phyloP scores from a whole-genome alignment of 2,797 vertebrate species.

The Trichosurus vulpecula region DNA sequence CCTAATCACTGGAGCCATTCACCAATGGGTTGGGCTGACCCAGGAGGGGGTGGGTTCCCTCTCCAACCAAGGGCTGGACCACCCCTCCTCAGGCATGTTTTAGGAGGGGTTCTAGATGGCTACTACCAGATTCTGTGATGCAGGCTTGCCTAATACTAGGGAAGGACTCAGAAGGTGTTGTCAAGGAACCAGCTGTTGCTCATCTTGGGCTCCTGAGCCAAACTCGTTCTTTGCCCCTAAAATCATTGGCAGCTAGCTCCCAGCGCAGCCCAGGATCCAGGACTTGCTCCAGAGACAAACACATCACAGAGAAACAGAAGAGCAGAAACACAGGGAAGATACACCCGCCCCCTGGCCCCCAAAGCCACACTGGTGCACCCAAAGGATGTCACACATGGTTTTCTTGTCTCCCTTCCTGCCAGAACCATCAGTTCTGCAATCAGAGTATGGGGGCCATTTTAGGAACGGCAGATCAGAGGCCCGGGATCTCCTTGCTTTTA shows the following conservation, averaged over 20 bases:
- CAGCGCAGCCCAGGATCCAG: not conserved
- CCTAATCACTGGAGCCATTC: not conserved
- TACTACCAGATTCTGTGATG: not conserved
- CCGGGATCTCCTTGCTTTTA: no score
- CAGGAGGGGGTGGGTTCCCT: not conserved
- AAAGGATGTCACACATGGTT: not conserved
- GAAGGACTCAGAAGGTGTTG: not conserved
- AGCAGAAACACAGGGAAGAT: not conserved
- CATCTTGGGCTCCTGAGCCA: not conserved
- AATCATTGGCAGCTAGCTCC: not conserved
- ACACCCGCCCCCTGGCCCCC: not conserved
- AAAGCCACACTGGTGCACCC: not conserved
- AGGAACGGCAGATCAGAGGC: not conserved
- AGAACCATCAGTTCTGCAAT: not conserved
- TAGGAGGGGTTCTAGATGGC: not conserved
- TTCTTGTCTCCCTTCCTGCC: not conserved
- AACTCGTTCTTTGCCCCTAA: not conserved
- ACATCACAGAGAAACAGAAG: not conserved
- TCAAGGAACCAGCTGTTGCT: not conserved
- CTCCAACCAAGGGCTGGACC: not conserved
- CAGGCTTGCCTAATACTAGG: not conserved
- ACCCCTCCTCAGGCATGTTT: not conserved
- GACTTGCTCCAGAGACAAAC: not conserved
- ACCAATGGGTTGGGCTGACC: not conserved
- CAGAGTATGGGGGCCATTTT: not conserved